Percentiles rank a stretch among this genome's conserved stretches.
Evolutionary conservation across 2,888 invertebrate genomes (phyloP).

Genomic region (Hoplodrina blanda): DNA sequence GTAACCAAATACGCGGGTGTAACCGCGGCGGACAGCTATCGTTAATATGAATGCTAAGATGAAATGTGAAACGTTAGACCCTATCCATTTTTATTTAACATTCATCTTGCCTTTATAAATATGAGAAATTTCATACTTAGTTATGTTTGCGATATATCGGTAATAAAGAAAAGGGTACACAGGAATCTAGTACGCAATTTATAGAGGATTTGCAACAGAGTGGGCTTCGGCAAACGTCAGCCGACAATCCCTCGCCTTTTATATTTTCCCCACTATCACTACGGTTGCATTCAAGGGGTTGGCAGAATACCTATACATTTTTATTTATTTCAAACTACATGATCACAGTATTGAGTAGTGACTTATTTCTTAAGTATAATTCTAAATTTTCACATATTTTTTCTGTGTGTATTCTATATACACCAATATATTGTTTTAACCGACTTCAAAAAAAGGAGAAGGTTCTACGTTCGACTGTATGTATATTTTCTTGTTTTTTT

Average conservation of each 20-base stretch:
- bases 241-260: neutral
- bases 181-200: neutral
- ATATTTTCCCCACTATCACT: neutral
- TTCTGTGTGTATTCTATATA: too few relatives aligned
- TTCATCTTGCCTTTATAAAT: neutral
- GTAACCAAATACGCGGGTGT: too few relatives aligned
- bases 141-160: neutral
- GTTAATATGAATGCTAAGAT: slow-evolving; percentile 2
- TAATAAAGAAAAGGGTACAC: slow-evolving; percentile 5
- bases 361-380: neutral
- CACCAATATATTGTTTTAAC: too few relatives aligned
- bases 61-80: neutral
- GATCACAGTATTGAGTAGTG: neutral
- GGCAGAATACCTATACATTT: neutral
- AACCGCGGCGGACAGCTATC: too few relatives aligned
- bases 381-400: too few relatives aligned
- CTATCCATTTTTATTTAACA: neutral
- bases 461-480: too few relatives aligned
- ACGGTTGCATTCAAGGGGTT: neutral
- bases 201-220: slow-evolving; percentile 14
- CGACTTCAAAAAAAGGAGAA: too few relatives aligned
- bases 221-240: neutral
- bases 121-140: neutral
- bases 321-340: neutral
- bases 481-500: too few relatives aligned